phyloP scores from a whole-genome alignment of 2,113 vertebrate species.

The Taurulus bubalis region DNA sequence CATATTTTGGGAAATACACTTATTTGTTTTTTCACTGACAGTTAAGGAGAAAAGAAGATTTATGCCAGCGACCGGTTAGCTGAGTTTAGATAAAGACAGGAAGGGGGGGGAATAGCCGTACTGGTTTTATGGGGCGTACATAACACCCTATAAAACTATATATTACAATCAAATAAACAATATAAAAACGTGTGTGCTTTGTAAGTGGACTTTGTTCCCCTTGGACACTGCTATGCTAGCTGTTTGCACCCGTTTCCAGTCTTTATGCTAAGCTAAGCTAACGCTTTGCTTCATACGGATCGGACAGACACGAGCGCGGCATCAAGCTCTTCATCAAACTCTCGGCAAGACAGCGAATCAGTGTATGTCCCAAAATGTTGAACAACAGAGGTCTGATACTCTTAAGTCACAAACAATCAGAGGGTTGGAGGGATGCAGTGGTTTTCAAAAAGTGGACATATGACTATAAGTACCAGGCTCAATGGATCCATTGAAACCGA shows the following conservation, averaged over 20 bases:
- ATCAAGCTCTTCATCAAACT: background rate
- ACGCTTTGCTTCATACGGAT: background rate
- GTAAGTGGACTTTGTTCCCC: background rate
- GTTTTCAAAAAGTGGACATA: no score
- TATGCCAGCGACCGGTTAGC: background rate
- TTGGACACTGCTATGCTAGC: background rate
- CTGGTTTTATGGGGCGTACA: background rate
- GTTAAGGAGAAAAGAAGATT: background rate
- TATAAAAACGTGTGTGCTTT: background rate
- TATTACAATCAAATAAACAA: background rate
- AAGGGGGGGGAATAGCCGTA: background rate
- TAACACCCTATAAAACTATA: background rate
- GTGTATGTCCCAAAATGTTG: conserved; percentile 1
- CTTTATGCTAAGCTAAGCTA: background rate
- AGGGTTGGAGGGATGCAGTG: no score
- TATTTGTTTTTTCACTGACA: background rate
- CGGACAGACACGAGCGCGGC: background rate
- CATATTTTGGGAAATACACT: background rate
- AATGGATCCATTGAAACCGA: no score
- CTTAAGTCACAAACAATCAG: background rate
- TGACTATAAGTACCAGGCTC: no score
- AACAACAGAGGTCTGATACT: background rate
- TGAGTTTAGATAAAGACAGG: background rate
- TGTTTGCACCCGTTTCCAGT: background rate
- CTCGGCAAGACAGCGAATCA: background rate